Evolutionary conservation across 2,888 invertebrate species (phyloP).

Genomic region (Eilema sororculum): DNA sequence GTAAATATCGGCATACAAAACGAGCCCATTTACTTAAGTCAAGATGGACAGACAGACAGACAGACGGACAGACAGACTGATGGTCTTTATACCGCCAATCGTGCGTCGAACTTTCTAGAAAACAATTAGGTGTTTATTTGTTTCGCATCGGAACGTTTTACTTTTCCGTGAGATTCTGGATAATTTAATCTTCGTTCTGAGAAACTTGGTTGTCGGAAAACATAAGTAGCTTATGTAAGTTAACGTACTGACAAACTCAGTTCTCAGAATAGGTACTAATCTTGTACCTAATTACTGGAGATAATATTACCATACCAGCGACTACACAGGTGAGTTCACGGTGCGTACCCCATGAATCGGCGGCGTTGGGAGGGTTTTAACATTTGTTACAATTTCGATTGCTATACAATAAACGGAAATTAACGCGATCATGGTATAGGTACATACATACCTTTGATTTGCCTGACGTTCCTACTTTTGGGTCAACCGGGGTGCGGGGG

Average conservation of each 20-base stretch:
- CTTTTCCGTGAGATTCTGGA: conserved; percentile 29
- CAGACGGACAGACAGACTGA: conserved; percentile 19
- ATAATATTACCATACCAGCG: too few species aligned
- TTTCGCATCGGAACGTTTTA: conserved; percentile 16
- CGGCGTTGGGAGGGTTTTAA: too few species aligned
- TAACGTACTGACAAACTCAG: neutral
- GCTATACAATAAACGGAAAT: too few species aligned
- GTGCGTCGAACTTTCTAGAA: conserved; percentile 47
- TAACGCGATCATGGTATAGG: too few species aligned
- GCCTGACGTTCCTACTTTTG: too few species aligned
- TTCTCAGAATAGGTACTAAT: neutral
- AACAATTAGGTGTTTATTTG: conserved; percentile 45
- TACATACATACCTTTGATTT: too few species aligned
- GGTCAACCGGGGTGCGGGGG: too few species aligned
- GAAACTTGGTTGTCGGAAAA: neutral
- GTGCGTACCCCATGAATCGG: too few species aligned
- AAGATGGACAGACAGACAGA: conserved; percentile 36
- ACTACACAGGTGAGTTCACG: too few species aligned
- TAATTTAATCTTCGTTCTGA: neutral
- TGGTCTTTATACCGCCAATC: conserved; percentile 51
- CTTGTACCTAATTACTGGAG: neutral
- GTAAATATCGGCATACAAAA: conserved; percentile 11
- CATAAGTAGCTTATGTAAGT: neutral
- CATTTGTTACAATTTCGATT: too few species aligned
- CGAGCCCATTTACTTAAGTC: conserved; percentile 32